Evolutionary conservation across 2,797 vertebrate species (phyloP).

Genomic region (Sebastes iracundus): DNA sequence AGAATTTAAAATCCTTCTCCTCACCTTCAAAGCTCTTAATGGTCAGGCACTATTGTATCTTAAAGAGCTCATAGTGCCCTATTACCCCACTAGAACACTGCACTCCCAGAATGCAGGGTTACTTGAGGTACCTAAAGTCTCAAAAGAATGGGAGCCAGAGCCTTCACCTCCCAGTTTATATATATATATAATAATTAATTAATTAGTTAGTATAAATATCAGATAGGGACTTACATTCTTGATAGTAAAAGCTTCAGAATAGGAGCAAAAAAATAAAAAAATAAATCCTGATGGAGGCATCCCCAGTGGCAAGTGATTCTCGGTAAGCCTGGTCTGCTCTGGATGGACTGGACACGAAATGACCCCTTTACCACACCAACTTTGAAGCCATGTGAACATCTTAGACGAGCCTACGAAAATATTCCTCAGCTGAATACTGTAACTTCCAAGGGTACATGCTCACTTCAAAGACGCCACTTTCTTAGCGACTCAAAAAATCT

Average conservation of each 20-base stretch:
- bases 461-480: conserved; percentile 78
- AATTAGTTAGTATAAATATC: neutral
- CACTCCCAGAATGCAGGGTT: neutral
- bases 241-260: neutral
- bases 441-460: conserved; percentile 68
- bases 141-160: neutral
- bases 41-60: neutral
- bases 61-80: neutral
- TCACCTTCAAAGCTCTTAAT: neutral
- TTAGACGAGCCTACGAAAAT: conserved; percentile 65
- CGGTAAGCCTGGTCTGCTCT: conserved; percentile 30
- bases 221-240: neutral
- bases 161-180: too few relatives aligned
- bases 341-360: conserved; percentile 67
- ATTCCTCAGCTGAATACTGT: conserved; percentile 57
- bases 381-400: conserved; percentile 65
- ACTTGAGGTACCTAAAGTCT: neutral
- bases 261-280: neutral
- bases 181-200: too few relatives aligned
- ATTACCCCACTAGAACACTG: neutral
- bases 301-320: conserved; percentile 28
- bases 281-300: conserved; percentile 19
- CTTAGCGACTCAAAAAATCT: conserved; percentile 56
- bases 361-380: conserved; percentile 55
- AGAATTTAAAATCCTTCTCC: neutral